These are phyloP conservation scores for Tetranychus urticae DNA, from an alignment of 1,140 invertebrate species.

Conservation along the genomic window DNA sequence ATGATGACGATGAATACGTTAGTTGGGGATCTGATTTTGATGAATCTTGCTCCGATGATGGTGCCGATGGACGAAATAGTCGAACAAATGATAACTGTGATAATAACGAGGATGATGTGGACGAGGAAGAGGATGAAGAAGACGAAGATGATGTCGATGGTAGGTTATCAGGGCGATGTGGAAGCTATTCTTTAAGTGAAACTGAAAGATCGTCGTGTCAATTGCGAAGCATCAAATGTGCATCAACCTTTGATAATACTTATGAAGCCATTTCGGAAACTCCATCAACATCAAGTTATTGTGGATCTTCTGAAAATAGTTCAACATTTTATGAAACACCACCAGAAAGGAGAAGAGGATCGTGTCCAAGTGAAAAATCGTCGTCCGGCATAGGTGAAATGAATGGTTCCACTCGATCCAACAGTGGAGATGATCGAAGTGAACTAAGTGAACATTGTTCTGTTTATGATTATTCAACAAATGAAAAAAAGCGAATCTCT, in stretches of 20 bases:
- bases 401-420: background rate
- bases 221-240: background rate
- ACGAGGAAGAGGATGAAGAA: background rate
- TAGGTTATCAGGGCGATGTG: background rate
- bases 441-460: background rate
- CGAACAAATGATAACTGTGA: background rate
- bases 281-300: background rate
- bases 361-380: background rate
- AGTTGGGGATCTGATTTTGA: slow-evolving; percentile 1
- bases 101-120: background rate
- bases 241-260: background rate
- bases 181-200: background rate
- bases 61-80: background rate
- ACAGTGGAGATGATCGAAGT: background rate
- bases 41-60: background rate
- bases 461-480: background rate
- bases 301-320: background rate
- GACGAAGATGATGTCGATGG: background rate
- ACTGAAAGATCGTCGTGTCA: background rate
- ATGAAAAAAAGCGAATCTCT: background rate
- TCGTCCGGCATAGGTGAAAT: background rate
- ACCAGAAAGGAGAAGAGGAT: background rate
- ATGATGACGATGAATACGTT: background rate
- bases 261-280: background rate
- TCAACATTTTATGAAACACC: background rate